Evolutionary conservation across 92 coral and sea anemone species (phyloP).

Genomic region (Heteractis magnifica): DNA sequence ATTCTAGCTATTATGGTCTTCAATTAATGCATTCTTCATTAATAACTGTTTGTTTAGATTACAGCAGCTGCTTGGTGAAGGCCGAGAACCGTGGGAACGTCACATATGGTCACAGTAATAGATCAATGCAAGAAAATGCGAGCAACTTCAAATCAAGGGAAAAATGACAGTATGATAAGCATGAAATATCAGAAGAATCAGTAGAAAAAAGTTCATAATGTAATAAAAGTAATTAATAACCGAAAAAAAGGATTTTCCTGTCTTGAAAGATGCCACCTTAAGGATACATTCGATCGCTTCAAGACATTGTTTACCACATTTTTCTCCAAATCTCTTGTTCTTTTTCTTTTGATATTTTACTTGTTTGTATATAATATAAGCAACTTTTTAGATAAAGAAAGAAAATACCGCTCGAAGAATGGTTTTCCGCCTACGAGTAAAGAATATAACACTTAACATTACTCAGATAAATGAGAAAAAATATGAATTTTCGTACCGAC

Average conservation of each 20-base stretch:
- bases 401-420: neutral
- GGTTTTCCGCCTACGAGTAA: neutral
- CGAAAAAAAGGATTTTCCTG: neutral
- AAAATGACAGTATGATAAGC: slow-evolving; percentile 17
- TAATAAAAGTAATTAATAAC: neutral
- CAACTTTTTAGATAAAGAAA: slow-evolving; percentile 1
- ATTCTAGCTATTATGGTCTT: slow-evolving; percentile 57
- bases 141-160: slow-evolving; percentile 23
- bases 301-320: slow-evolving; percentile 32
- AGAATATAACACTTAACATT: neutral
- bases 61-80: slow-evolving; percentile 73
- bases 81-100: slow-evolving; percentile 80
- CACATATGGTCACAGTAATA: slow-evolving; percentile 66
- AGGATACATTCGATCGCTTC: slow-evolving; percentile 16
- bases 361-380: slow-evolving; percentile 10
- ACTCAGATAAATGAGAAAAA: neutral
- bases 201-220: neutral
- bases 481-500: neutral
- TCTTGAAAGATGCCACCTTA: slow-evolving; percentile 1
- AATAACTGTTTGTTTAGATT: slow-evolving; percentile 86
- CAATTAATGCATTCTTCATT: slow-evolving; percentile 82
- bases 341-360: neutral
- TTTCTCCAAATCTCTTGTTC: slow-evolving; percentile 32
- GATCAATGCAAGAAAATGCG: slow-evolving; percentile 39
- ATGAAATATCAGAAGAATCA: slow-evolving; percentile 1